Conservation (phyloP, 2,888 invertebrate species). For the Stenichneumon culpator region DNA sequence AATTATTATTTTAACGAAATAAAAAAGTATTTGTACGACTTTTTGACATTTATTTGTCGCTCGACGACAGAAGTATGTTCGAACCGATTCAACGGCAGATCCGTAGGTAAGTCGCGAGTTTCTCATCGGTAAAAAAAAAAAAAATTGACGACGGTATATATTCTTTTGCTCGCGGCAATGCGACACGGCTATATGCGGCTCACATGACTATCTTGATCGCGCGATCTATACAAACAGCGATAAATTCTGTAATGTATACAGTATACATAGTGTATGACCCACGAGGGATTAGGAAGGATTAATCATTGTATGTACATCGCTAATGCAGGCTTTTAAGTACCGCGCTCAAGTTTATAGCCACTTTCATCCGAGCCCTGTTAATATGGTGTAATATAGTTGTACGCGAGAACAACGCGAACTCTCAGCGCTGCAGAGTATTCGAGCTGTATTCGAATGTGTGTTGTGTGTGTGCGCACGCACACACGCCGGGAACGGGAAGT, state of each 20-base stretch:
- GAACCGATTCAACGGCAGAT: neutral
- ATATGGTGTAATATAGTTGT: conserved; percentile 15
- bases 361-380: conserved; percentile 20
- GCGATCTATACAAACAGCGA: neutral
- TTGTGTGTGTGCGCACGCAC: neutral
- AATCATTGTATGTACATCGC: conserved; percentile 23
- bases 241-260: neutral
- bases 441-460: neutral
- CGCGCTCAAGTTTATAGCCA: conserved; percentile 14
- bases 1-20: conserved; percentile 52
- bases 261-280: neutral
- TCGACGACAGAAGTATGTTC: neutral
- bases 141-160: neutral
- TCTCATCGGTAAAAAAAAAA: too few species aligned
- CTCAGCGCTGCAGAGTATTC: conserved; percentile 2
- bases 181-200: neutral
- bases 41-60: neutral
- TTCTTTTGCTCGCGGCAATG: neutral
- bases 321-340: conserved; percentile 18
- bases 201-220: neutral
- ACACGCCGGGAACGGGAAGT: neutral
- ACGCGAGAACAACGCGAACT: conserved; percentile 1
- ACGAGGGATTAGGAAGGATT: conserved; percentile 12
- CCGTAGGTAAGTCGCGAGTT: neutral
- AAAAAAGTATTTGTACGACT: conserved; percentile 57